These are phyloP conservation scores for Tyrannus savana DNA, from an alignment of 2,113 vertebrate genomes.

Conservation along the genomic window DNA sequence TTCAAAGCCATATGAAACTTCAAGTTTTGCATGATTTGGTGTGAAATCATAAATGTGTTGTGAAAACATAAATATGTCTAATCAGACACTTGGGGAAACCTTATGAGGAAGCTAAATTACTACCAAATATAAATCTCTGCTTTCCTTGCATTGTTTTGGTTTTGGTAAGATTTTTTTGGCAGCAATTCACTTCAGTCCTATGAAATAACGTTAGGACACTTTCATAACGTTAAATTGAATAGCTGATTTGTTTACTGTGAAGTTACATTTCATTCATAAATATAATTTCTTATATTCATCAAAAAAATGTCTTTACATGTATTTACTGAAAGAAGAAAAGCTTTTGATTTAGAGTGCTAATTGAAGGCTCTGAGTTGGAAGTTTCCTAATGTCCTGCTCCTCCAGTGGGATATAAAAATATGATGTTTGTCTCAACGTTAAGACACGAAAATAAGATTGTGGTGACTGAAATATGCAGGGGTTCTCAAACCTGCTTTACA, in stretches of 20 bases:
- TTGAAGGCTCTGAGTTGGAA: neutral
- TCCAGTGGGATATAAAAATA: neutral
- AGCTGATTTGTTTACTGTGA: neutral
- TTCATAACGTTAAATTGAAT: neutral
- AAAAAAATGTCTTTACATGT: neutral
- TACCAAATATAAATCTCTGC: neutral
- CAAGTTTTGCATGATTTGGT: neutral
- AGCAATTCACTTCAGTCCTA: neutral
- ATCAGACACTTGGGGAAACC: neutral
- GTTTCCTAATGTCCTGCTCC: neutral
- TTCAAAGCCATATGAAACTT: neutral
- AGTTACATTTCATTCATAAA: neutral
- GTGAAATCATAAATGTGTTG: neutral
- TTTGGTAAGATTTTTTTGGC: neutral
- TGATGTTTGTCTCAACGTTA: accelerated
- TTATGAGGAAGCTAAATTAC: neutral
- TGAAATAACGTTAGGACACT: neutral
- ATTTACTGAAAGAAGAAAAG: neutral
- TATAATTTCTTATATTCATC: neutral
- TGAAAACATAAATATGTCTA: neutral
- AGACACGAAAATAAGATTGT: neutral
- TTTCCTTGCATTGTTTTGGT: neutral
- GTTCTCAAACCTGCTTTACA: neutral
- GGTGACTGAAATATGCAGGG: neutral
- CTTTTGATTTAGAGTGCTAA: neutral